A percentile compares a stretch with the other conserved stretches of the same genome.
phyloP scores from a whole-genome alignment of 1,140 invertebrate species.

The Drosophila arawakana region DNA sequence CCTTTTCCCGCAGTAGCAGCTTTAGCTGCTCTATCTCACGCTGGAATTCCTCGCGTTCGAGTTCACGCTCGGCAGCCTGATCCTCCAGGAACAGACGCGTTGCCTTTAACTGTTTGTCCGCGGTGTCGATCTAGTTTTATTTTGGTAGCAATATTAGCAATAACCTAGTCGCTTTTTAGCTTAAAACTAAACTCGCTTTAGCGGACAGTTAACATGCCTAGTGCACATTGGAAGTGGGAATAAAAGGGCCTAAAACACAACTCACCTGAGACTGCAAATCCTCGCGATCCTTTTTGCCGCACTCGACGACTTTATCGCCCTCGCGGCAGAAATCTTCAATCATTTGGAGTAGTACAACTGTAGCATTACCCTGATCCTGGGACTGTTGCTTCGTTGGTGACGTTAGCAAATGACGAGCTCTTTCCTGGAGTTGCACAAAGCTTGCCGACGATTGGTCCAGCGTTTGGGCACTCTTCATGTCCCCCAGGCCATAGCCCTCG shows the following conservation, averaged over 20 bases:
- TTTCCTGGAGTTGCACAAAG: conserved; percentile 84
- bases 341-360: conserved; percentile 85
- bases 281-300: conserved; percentile 87
- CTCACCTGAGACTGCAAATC: conserved; percentile 90
- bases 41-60: conserved; percentile 91
- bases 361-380: conserved; percentile 82
- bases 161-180: conserved; percentile 35
- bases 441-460: conserved; percentile 64
- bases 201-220: conserved; percentile 52
- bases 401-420: conserved; percentile 85
- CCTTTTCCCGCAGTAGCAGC: conserved; percentile 87
- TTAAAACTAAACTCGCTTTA: conserved; percentile 52
- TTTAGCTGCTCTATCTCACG: conserved; percentile 87
- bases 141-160: conserved; percentile 40
- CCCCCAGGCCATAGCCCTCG: conserved; percentile 85
- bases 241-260: neutral
- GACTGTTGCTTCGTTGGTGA: conserved; percentile 73
- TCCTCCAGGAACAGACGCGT: conserved; percentile 92
- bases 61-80: conserved; percentile 91
- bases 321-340: conserved; percentile 88
- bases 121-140: conserved; percentile 88
- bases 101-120: conserved; percentile 90
- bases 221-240: neutral
- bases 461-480: conserved; percentile 59
- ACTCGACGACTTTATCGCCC: conserved; percentile 88